Conservation (phyloP, 53 echinoderm and acorn worm species). For the Crossaster papposus region DNA sequence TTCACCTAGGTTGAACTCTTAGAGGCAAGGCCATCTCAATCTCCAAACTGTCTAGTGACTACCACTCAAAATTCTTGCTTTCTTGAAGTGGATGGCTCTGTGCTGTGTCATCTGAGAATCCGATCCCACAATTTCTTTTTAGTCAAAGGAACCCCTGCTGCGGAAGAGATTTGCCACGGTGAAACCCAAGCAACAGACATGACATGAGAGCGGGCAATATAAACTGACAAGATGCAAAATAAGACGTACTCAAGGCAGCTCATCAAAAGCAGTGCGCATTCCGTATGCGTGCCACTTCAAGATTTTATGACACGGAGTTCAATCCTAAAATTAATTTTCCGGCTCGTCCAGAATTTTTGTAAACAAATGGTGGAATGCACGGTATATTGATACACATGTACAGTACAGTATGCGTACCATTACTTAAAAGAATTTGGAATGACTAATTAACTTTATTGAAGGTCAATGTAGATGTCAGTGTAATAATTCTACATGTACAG, state of each 20-base stretch:
- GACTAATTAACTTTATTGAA: too few species aligned
- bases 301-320: neutral
- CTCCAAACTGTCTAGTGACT: neutral
- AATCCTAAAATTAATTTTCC: neutral
- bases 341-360: neutral
- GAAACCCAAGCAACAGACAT: conserved; percentile 2
- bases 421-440: too few species aligned
- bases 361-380: neutral
- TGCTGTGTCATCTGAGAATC: conserved; percentile 18
- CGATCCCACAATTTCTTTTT: neutral
- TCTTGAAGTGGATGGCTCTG: conserved; percentile 35
- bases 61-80: conserved; percentile 39
- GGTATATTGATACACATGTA: too few species aligned
- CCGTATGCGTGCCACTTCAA: neutral
- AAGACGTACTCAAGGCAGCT: too few species aligned
- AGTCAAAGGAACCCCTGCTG: conserved; percentile 1
- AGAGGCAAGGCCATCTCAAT: neutral
- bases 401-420: too few species aligned
- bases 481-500: too few species aligned
- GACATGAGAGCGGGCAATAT: neutral
- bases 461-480: too few species aligned
- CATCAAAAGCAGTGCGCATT: neutral
- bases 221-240: neutral
- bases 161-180: neutral
- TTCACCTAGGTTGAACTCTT: neutral